Evolutionary conservation across 2,888 invertebrate species (phyloP).

Genomic region (Macaria notata): DNA sequence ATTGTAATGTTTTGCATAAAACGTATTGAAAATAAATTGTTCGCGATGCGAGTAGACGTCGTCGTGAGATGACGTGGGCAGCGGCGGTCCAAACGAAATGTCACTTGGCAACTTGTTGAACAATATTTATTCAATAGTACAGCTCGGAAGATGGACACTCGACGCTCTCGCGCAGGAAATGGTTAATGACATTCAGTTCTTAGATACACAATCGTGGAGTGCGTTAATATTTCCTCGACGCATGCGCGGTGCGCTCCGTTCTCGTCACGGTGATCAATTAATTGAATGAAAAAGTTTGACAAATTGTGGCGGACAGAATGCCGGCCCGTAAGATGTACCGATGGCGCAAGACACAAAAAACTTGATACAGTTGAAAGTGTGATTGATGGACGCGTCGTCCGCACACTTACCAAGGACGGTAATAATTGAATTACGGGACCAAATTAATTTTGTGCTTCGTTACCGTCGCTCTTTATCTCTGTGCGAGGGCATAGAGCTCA

Average conservation of each 20-base stretch:
- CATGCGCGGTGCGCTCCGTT: constrained; percentile 32
- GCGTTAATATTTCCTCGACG: constrained; percentile 64
- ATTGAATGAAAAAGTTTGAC: constrained; percentile 71
- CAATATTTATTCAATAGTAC: constrained; percentile 77
- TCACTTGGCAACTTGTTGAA: constrained; percentile 75
- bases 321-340: constrained; percentile 57
- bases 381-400: constrained; percentile 69
- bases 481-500: constrained; percentile 47
- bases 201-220: constrained; percentile 64
- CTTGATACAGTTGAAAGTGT: constrained; percentile 77
- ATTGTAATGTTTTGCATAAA: constrained; percentile 75
- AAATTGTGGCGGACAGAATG: constrained; percentile 62
- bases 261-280: constrained; percentile 66
- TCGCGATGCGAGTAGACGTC: constrained; percentile 55
- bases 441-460: constrained; percentile 51
- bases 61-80: constrained; percentile 60
- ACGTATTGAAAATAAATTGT: constrained; percentile 68
- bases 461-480: constrained; percentile 46
- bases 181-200: constrained; percentile 75
- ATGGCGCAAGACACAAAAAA: constrained; percentile 62
- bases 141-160: constrained; percentile 69
- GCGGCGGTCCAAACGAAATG: constrained; percentile 62
- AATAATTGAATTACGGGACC: constrained; percentile 75
- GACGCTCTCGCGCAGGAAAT: constrained; percentile 72
- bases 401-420: constrained; percentile 59